phyloP scores from a whole-genome alignment of 2,888 invertebrate species.

The Rhagonycha fulva region DNA sequence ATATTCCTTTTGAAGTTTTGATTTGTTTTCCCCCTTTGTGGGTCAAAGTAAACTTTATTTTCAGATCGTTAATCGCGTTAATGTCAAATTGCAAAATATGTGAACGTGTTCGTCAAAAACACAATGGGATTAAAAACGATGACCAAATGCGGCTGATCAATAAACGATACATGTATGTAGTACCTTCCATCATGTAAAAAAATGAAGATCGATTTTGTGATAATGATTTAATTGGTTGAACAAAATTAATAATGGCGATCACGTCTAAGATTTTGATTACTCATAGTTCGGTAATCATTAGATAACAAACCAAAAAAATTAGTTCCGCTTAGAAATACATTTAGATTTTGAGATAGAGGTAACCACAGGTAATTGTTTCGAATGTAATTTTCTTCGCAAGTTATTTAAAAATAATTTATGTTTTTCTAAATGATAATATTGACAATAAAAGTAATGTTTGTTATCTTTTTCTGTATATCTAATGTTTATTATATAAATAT shows the following conservation, averaged over 20 bases:
- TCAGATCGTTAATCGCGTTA: background rate
- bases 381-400: background rate
- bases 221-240: slow-evolving; percentile 32
- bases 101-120: background rate
- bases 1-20: background rate
- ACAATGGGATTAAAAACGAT: background rate
- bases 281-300: slow-evolving; percentile 16
- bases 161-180: background rate
- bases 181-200: background rate
- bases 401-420: background rate
- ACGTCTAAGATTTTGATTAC: slow-evolving; percentile 24
- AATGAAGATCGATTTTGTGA: slow-evolving; percentile 18
- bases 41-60: too few relatives aligned
- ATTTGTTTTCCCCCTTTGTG: too few relatives aligned
- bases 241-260: slow-evolving; percentile 34
- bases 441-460: background rate
- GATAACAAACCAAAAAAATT: slow-evolving; percentile 1
- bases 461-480: background rate
- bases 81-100: background rate
- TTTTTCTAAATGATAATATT: background rate
- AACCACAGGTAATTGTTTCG: background rate
- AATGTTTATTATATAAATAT: background rate
- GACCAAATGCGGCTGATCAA: background rate
- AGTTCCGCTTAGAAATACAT: background rate
- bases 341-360: background rate